Percentiles rank a stretch among this genome's conserved stretches.
phyloP scores from a whole-genome alignment of 2,888 invertebrate species.

The Euzophera pinguis region DNA sequence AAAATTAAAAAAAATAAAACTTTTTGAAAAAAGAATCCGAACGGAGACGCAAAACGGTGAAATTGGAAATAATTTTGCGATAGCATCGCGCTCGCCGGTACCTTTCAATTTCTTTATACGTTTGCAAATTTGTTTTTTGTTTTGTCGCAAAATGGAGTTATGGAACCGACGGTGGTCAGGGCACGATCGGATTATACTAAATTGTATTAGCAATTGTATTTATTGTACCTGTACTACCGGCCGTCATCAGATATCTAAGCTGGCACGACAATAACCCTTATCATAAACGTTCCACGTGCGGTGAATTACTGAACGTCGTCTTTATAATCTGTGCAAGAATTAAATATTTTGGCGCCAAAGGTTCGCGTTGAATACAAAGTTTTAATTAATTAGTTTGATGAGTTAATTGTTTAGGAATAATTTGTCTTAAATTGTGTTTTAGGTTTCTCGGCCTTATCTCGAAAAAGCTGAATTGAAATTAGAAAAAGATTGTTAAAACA shows the following conservation, averaged over 20 bases:
- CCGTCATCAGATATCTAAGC: constrained; percentile 4
- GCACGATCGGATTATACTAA: constrained; percentile 28
- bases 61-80: constrained; percentile 79
- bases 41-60: constrained; percentile 73
- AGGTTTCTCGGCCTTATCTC: no score
- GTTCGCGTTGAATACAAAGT: neutral
- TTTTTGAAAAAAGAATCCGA: constrained; percentile 32
- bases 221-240: constrained; percentile 13
- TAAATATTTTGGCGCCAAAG: constrained; percentile 5
- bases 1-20: constrained; percentile 49
- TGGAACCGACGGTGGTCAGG: constrained; percentile 33
- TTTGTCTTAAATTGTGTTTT: no score
- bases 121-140: constrained; percentile 64
- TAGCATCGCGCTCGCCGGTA: constrained; percentile 70
- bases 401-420: no score
- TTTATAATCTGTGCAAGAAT: constrained; percentile 8
- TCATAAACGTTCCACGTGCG: constrained; percentile 9
- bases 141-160: constrained; percentile 49
- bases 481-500: no score
- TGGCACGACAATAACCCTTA: constrained; percentile 9
- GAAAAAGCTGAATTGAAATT: no score
- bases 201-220: constrained; percentile 25
- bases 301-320: constrained; percentile 3
- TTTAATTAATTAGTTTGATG: neutral
- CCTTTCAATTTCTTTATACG: constrained; percentile 73